Conservation (phyloP, 2,888 invertebrate species). For the Euplexia lucipara region DNA sequence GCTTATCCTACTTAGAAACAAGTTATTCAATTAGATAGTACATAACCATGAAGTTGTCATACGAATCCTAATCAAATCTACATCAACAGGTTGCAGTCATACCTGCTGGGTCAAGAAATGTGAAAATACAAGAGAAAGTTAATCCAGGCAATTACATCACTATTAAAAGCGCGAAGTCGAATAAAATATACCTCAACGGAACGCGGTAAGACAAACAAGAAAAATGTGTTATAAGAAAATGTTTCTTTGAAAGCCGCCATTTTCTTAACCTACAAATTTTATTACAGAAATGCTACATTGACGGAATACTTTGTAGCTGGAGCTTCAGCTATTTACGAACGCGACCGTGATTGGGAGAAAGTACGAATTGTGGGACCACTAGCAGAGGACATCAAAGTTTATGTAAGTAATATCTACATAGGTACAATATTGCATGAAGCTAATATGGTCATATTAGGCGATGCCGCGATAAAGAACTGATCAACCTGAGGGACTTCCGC, state of each 20-base stretch:
- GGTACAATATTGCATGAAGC: not conserved
- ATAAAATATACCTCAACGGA: slow-evolving; percentile 95
- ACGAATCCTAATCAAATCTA: slow-evolving; percentile 32
- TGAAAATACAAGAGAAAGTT: slow-evolving; percentile 94
- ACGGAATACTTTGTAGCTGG: slow-evolving; percentile 96
- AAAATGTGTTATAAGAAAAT: slow-evolving; percentile 5
- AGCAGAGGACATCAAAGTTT: slow-evolving; percentile 94
- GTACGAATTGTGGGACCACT: slow-evolving; percentile 96
- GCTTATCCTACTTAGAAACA: slow-evolving; percentile 14
- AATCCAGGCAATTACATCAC: slow-evolving; percentile 95
- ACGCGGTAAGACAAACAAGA: slow-evolving; percentile 90
- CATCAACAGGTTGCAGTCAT: slow-evolving; percentile 92
- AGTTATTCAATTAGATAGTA: slow-evolving; percentile 24
- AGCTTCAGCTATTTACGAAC: slow-evolving; percentile 94
- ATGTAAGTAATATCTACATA: slow-evolving; percentile 91
- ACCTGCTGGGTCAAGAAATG: slow-evolving; percentile 95
- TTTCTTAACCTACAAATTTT: slow-evolving; percentile 29
- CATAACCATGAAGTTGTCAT: slow-evolving; percentile 16
- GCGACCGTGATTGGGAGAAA: slow-evolving; percentile 95
- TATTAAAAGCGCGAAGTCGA: slow-evolving; percentile 93
- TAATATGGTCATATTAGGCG: too few relatives aligned
- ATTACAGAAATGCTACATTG: slow-evolving; percentile 92
- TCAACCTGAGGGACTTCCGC: too few relatives aligned
- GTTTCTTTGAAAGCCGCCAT: not conserved
- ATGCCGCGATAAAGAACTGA: not conserved